Base-by-base conservation (phyloP, 1,140 invertebrate species). In the Eubasilissa regina region DNA sequence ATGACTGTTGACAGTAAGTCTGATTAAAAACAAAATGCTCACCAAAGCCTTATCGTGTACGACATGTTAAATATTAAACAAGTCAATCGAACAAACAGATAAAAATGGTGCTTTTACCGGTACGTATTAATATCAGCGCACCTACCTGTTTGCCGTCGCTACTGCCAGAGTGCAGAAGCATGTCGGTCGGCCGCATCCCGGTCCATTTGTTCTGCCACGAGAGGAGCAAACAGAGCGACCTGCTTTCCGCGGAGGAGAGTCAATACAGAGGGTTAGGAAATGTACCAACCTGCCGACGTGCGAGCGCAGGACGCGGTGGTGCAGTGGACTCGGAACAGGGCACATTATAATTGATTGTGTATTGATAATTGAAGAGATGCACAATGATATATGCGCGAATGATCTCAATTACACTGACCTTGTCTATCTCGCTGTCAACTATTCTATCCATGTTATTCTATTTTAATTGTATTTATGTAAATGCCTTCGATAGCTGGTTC, bases 161-260 rank as follows among this genome's bases (percentile, higher is more conserved):
- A 73, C 68, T 47, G 68, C 68, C 48, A 73, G 68, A 73, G 68
- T 73, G 68, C 68, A 73, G 68, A 73, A 53, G 68, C 68, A 73
- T 73, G 68, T 73, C 15, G 51, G 19, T 10, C 48, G 21, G 6
- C 68, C 10, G 10, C 48, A 21, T 4, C 3, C 64, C 44, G 13
- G n/a, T 25, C 60, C 60, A 48, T 70, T 70, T 70, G 70, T 73
- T 53, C 21, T 25, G 70, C 15, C 51, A 53, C 70, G 70, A 73
- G 51, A 53, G 1, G 62, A 55, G 51, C 51, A 73, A 73, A 73
- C n/a, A 70, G 66, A 70, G 64, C 43, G 44, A 70, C 45, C 66
- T 12, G 64, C n/a, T 68, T 47, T 68, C 64, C 43, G n/a, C 15
- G 45, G 4, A 70, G 66, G 15, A 70, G 21, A 47, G 66, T 70